A percentile compares a stretch with the other conserved stretches of the same genome.
Conservation (phyloP, 2,113 vertebrate genomes). For the Scortum barcoo region DNA sequence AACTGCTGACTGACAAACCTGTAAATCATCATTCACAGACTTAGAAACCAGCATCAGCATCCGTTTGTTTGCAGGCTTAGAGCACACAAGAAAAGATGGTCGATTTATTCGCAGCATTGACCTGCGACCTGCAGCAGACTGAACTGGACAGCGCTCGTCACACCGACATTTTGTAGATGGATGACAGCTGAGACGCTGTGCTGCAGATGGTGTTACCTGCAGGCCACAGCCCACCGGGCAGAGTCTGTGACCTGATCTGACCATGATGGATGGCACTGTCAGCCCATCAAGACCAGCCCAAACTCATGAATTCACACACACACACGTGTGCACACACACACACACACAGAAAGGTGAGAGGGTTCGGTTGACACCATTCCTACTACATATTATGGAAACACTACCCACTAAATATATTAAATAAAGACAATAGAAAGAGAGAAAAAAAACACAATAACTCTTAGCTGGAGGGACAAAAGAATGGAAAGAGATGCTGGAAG, state of each 20-base stretch:
- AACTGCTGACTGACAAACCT: neutral
- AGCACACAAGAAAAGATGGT: slow-evolving; percentile 4
- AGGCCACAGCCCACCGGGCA: slow-evolving; percentile 42
- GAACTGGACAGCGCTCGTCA: slow-evolving; percentile 25
- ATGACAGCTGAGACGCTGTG: slow-evolving; percentile 54
- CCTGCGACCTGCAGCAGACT: slow-evolving; percentile 2
- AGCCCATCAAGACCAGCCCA: slow-evolving; percentile 20
- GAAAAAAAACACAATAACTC: neutral
- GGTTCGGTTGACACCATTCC: neutral
- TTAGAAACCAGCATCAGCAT: slow-evolving; percentile 1
- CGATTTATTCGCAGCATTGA: neutral
- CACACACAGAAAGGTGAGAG: neutral
- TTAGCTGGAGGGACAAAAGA: slow-evolving; percentile 8
- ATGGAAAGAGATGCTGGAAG: slow-evolving; percentile 20
- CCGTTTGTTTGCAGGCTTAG: neutral
- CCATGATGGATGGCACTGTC: slow-evolving; percentile 62
- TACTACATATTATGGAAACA: neutral
- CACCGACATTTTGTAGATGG: slow-evolving; percentile 12
- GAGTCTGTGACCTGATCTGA: slow-evolving; percentile 55
- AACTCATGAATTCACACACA: slow-evolving; percentile 17
- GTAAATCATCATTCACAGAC: neutral
- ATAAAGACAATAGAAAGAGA: neutral
- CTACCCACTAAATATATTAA: neutral
- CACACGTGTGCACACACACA: neutral
- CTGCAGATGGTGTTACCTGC: slow-evolving; percentile 60